Evolutionary conservation across 1,140 invertebrate species (phyloP).

Genomic region (Sycophila sp.): DNA sequence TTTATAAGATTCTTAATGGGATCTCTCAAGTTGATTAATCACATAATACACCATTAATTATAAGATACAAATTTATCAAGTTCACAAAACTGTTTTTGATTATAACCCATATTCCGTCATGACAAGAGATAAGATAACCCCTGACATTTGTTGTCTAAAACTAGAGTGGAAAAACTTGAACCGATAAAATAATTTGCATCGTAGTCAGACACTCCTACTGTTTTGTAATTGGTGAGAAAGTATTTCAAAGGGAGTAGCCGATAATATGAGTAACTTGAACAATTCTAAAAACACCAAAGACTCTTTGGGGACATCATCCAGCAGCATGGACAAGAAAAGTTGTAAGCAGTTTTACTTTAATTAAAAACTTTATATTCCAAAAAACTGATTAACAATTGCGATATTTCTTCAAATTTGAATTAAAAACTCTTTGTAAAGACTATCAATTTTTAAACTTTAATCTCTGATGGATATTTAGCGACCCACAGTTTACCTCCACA

Average conservation of each 20-base stretch:
- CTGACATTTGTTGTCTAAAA: slow-evolving; percentile 8
- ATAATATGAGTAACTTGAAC: not conserved
- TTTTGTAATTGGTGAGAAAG: slow-evolving; percentile 4
- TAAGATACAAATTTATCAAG: not conserved
- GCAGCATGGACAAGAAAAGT: not conserved
- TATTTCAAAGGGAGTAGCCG: not conserved
- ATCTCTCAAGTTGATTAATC: not conserved
- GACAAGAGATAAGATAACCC: slow-evolving; percentile 4
- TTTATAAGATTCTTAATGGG: not conserved
- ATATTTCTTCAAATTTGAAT: too few relatives aligned
- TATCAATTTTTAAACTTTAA: too few relatives aligned
- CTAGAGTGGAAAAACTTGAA: slow-evolving; percentile 1
- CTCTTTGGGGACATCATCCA: too few relatives aligned
- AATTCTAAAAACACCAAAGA: not conserved
- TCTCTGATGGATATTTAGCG: too few relatives aligned
- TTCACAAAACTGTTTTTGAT: not conserved
- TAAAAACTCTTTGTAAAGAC: too few relatives aligned
- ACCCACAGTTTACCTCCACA: too few relatives aligned
- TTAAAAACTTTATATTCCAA: too few relatives aligned
- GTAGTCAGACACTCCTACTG: not conserved
- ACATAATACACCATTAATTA: not conserved
- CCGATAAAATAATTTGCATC: slow-evolving; percentile 29
- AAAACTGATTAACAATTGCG: too few relatives aligned
- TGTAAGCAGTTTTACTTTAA: not conserved
- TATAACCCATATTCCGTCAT: not conserved